Base-by-base conservation (phyloP, 2,888 invertebrate genomes). In the Scelioninae gen. 2 region DNA sequence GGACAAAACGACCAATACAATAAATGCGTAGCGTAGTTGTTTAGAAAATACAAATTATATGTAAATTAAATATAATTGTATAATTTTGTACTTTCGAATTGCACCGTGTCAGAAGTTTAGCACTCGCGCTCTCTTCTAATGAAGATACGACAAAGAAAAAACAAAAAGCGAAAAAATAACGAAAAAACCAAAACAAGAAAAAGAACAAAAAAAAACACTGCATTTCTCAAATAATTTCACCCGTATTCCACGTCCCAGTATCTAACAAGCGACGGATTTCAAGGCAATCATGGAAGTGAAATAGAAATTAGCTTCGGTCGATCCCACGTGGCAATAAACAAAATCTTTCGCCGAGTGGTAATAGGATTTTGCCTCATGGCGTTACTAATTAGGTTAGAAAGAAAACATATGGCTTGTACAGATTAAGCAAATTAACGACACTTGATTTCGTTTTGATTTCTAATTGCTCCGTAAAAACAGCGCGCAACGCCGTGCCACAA, bases 11-110 rank as follows among this genome's bases (percentile, higher is more conserved):
- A 55, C 48, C 50, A 67, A 67, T 63, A 67, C 57, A 52, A 43
- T 73, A 58, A 63, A 55, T 43, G 50, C 57, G 50, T 67, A 67
- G 57, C 18, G 6, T 65, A 71, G 65, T 33, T 58, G 31, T 64
- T 65, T 72, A 72, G 65, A 65, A 35, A 5, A 52, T 53, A 71
- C 18, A 60, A 52, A 58, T 39, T 58, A 46, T 37, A 46, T 52
- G 25, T 61, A 67, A 65, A 73, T 67, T 73, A 64, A 72, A 73
- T 57, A 55, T 68, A 71, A 63, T 68, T 67, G 63, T 73, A 64
- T 68, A 68, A 64, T 73, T 73, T 73, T 73, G 73, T 73, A 73
- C 68, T 64, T 73, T 73, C 68, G 58, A 46, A 68, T 64, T 67
- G 68, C 45, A 61, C 37, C 52, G 55, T 64, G 64, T 70, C 65